Evolutionary conservation across 1,140 invertebrate genomes (phyloP), one percentile per base, ranked within the genome.

Genomic region (Trypoxylus dichotomus): DNA sequence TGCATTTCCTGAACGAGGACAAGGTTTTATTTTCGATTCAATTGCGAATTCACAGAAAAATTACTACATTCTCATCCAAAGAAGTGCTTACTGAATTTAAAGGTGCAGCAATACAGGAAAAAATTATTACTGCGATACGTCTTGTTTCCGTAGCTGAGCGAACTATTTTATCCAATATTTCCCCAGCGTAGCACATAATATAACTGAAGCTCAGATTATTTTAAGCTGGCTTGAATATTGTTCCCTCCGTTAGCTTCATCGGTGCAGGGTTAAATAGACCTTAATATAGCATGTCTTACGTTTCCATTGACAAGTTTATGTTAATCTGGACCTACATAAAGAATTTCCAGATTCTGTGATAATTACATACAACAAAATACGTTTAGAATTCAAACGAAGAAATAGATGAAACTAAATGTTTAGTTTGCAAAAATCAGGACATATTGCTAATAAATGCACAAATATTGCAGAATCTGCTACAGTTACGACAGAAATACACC

Each of bases 131-230:
- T 10, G 76, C 54, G 24, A 73, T 63, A 73, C 25, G 63, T 7
- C 41, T 73, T 0, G 42, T 77, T n/a, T 72, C 76, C 27, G 29
- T 68, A 24, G 63, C 68, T 25, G 54, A 42, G 24, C 29, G 76
- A 47, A 21, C 73, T 19, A 41, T 77, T 13, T n/a, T 77, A 72
- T 77, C 76, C 60, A 77, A 77, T 74, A 68, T 77, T 19, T 77
- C 54, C 76, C 76, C 63, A 25, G 29, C 15, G 41, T 77, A 73
- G 63, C 76, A 74, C 76, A 77, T 37, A 47, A 73, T 15, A 42
- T 77, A 32, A n/a, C 74, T 32, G 77, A 78, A 78, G 58, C 15
- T 7, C 7, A 29, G 11, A 15, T 78, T 21, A 78, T 58, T 37
- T n/a, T 19, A 74, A 27, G 6, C 54, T 6, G 77, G 73, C 10